phyloP scores from a whole-genome alignment of 2,888 invertebrate genomes.

The Ephialtes manifestator region DNA sequence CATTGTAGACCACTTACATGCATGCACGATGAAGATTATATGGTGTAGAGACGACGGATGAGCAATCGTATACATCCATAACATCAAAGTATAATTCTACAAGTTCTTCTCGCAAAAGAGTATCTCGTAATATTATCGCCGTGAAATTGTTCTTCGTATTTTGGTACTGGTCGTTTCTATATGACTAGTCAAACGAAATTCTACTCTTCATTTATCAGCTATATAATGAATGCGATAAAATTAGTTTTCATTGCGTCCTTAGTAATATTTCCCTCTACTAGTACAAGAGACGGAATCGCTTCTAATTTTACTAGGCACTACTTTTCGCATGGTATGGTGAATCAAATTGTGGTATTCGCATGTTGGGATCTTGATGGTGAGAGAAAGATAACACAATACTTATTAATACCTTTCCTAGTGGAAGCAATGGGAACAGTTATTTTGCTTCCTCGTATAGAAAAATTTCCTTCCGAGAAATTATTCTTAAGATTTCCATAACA shows the following conservation, averaged over 20 bases:
- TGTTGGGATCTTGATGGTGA: conserved; percentile 63
- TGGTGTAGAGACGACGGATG: not conserved
- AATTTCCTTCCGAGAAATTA: not conserved
- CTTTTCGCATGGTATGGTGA: conserved; percentile 43
- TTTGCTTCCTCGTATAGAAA: not conserved
- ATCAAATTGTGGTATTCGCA: conserved; percentile 64
- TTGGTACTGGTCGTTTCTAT: not conserved
- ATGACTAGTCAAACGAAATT: not conserved
- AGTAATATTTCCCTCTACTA: not conserved
- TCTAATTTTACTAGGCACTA: conserved; percentile 58
- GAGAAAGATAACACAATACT: not conserved
- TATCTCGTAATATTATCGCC: not conserved
- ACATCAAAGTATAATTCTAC: conserved; percentile 26
- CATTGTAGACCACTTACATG: not conserved
- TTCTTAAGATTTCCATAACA: no score
- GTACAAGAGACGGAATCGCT: conserved; percentile 35
- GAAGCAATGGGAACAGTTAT: not conserved
- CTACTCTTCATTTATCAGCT: not conserved
- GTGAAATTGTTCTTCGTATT: not conserved
- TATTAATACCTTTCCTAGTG: not conserved
- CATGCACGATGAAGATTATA: conserved; percentile 12
- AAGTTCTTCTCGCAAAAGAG: not conserved
- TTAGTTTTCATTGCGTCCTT: conserved; percentile 13
- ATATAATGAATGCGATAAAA: conserved; percentile 4
- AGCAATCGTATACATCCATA: not conserved